Evolutionary conservation across 2,113 vertebrate genomes (phyloP).

Genomic region (Carlito syrichta): DNA sequence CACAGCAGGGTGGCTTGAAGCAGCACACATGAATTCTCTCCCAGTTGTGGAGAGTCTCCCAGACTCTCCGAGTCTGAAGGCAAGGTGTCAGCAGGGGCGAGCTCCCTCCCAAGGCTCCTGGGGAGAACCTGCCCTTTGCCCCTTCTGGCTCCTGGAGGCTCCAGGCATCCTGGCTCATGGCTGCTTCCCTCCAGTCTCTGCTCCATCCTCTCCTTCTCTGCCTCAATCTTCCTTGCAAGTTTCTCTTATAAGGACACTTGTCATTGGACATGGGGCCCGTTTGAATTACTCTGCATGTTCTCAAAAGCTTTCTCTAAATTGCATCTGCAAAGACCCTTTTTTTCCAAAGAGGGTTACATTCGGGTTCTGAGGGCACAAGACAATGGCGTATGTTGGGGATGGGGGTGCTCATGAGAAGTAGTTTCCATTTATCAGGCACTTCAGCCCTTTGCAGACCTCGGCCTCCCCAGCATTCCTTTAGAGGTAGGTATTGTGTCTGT

Average conservation of each 20-base stretch:
- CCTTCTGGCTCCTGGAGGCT: too few relatives aligned
- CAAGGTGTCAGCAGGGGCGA: fast-evolving
- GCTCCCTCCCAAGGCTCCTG: too few relatives aligned
- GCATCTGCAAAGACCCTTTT: not conserved
- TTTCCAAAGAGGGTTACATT: not conserved
- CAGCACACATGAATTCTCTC: fast-evolving
- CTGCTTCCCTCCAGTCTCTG: fast-evolving
- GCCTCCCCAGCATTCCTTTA: not conserved
- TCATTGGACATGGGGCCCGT: not conserved
- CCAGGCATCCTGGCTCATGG: not conserved
- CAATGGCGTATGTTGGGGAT: fast-evolving
- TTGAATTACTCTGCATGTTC: not conserved
- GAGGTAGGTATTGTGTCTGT: too few relatives aligned
- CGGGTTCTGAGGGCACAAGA: not conserved
- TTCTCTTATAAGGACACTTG: not conserved
- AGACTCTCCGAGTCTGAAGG: not conserved
- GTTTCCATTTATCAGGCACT: not conserved
- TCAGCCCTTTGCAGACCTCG: fast-evolving
- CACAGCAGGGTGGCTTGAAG: not conserved
- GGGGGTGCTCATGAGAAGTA: fast-evolving
- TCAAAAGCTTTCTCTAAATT: not conserved
- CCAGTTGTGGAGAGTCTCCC: fast-evolving
- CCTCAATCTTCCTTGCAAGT: not conserved
- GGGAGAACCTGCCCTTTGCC: not conserved
- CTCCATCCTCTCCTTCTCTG: not conserved